phyloP scores from a whole-genome alignment of 2,888 invertebrate genomes.

The Drosophila quinaria region DNA sequence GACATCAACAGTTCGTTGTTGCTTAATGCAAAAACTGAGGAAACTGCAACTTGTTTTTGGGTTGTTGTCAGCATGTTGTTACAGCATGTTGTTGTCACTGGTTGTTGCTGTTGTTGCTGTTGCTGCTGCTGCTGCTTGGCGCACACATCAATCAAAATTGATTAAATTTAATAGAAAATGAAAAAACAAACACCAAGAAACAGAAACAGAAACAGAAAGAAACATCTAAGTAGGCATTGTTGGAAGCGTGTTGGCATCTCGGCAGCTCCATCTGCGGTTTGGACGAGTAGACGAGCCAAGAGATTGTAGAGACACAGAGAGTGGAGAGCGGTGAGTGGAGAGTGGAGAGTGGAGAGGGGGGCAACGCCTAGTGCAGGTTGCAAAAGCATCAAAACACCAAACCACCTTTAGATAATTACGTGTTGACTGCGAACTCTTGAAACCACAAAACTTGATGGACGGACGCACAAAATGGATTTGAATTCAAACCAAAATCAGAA shows the following conservation, averaged over 20 bases:
- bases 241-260: conserved; percentile 74
- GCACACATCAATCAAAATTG: conserved; percentile 78
- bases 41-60: conserved; percentile 44
- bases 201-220: not conserved
- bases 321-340: not conserved
- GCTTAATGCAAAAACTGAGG: conserved; percentile 1
- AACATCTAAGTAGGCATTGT: conserved; percentile 69
- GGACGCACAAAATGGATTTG: conserved; percentile 19
- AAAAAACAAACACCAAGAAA: conserved; percentile 5
- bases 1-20: conserved; percentile 34
- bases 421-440: not conserved
- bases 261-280: conserved; percentile 70
- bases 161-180: conserved; percentile 64
- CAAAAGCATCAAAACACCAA: conserved; percentile 1
- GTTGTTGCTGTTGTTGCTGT: conserved; percentile 22
- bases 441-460: conserved; percentile 24
- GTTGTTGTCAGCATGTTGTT: conserved; percentile 40
- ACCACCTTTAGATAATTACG: conserved; percentile 43
- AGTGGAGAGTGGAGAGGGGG: too few species aligned
- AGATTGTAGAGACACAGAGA: not conserved
- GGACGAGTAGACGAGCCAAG: not conserved
- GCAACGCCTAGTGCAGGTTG: conserved; percentile 5
- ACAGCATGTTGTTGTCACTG: conserved; percentile 24
- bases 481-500: conserved; percentile 37
- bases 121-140: conserved; percentile 39